Conservation (phyloP, 2,113 vertebrate genomes). For the Sebastes schlegelii region DNA sequence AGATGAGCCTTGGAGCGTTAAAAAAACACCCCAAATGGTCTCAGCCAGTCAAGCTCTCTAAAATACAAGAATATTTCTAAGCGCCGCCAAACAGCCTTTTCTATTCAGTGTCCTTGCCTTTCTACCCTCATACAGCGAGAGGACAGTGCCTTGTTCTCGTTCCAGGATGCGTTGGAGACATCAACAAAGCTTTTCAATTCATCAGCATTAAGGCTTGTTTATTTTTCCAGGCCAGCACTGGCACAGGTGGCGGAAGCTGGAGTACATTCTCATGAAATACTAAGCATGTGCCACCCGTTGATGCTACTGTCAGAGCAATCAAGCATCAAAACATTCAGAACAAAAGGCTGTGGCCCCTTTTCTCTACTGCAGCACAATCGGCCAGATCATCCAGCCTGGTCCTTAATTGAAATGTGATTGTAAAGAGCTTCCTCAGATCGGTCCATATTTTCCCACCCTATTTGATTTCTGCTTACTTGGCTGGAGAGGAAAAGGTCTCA, state of each 20-base stretch:
- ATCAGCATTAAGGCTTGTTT: conserved; percentile 19
- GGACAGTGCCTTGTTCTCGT: conserved; percentile 53
- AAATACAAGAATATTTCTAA: conserved; percentile 30
- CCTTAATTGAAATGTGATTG: conserved; percentile 34
- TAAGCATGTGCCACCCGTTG: conserved; percentile 42
- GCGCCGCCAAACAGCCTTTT: conserved; percentile 6
- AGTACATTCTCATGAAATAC: conserved; percentile 56
- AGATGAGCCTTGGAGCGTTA: conserved; percentile 29
- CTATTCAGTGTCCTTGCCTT: conserved; percentile 23
- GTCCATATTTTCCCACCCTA: neutral
- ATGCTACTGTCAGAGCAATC: conserved; percentile 60
- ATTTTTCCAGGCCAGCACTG: conserved; percentile 21
- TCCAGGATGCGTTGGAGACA: conserved; percentile 58
- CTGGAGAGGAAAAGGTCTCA: conserved; percentile 26
- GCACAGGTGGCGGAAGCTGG: conserved; percentile 49
- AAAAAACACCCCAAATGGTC: conserved; percentile 18
- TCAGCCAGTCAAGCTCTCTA: conserved; percentile 22
- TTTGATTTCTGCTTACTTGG: conserved; percentile 35
- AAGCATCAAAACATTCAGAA: conserved; percentile 49
- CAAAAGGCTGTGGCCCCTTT: conserved; percentile 27
- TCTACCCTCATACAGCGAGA: conserved; percentile 15
- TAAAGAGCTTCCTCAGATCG: conserved; percentile 40
- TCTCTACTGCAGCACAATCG: neutral
- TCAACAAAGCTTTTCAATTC: conserved; percentile 53
- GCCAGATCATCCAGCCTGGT: conserved; percentile 25